Base-by-base conservation (phyloP, 2,797 vertebrate genomes). In the Pelobates cultripes region DNA sequence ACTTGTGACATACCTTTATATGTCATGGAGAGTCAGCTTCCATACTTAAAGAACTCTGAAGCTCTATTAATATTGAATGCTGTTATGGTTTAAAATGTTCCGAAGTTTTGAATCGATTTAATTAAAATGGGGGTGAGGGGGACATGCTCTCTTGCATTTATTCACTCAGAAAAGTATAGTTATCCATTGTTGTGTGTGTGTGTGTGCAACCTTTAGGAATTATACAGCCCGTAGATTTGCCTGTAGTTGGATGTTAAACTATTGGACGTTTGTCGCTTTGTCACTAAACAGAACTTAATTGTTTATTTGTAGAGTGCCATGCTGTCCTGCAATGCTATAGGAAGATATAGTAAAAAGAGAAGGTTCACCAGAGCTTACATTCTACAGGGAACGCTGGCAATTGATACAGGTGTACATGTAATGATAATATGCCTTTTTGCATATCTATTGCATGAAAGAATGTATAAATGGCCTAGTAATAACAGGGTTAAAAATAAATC, bases 21-120 rank as follows among this genome's bases (percentile, higher is more conserved):
- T 55, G 55, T 69, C 69, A 69, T 73, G 69, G 41, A 66, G 74
- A 43, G 69, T 82, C 80, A 57, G 10, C 53, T 44, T 74, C n/a
- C 64, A 73, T 73, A 47, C 44, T 51, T 69, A 69, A 61, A 78
- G 73, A 3, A 61, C 81, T 60, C 75, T 47, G 28, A 63, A 69
- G 70, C 47, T 63, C 51, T 57, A 78, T 74, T 70, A 69, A 69
- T n/a, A 57, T 78, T 78, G 43, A 68, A 14, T 9, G 43, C 1
- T 67, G 67, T 70, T 43, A 60, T 47, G 9, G 3, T 14, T 43
- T 68, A 47, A 67, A 73, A 76, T 76, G 80, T 64, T 76, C 28
- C 2, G 28, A 28, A 28, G 28, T 28, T 2, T 28, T 28, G 28
- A 28, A 28, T 28, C 2, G 28, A 28, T 28, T 28, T 28, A 28